Evolutionary conservation across 2,888 invertebrate genomes (phyloP).

Genomic region (Himalopsyche kuldschensis): DNA sequence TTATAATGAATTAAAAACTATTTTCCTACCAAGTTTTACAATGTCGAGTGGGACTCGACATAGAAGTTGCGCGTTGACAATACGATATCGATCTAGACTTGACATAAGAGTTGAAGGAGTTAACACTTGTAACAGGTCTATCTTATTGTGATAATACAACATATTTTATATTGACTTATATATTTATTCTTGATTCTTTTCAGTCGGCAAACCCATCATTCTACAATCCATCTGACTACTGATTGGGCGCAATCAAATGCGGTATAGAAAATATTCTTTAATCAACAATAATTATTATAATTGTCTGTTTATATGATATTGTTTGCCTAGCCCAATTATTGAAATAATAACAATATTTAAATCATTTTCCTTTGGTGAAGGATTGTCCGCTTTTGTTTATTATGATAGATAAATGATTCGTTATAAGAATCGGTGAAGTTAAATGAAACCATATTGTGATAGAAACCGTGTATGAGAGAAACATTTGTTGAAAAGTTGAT

Average conservation of each 20-base stretch:
- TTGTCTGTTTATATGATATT: background rate
- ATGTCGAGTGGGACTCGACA: no score
- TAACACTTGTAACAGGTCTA: no score
- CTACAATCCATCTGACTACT: conserved; percentile 12
- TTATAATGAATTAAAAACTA: no score
- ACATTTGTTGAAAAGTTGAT: background rate
- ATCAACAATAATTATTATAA: background rate
- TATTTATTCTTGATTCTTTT: background rate
- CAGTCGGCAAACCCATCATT: background rate
- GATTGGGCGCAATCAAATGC: background rate
- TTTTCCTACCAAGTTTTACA: no score
- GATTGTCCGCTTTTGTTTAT: background rate
- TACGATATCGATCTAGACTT: no score
- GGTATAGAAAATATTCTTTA: background rate
- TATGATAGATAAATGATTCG: background rate
- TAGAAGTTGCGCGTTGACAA: no score
- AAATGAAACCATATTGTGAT: background rate
- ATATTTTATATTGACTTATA: no score
- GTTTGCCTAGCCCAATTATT: background rate
- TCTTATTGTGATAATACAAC: no score
- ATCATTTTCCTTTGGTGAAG: background rate
- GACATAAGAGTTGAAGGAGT: no score
- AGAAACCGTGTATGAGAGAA: no score
- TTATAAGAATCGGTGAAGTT: background rate
- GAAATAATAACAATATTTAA: background rate